phyloP scores from a whole-genome alignment of 2,797 vertebrate genomes.

The Bradypodion pumilum region DNA sequence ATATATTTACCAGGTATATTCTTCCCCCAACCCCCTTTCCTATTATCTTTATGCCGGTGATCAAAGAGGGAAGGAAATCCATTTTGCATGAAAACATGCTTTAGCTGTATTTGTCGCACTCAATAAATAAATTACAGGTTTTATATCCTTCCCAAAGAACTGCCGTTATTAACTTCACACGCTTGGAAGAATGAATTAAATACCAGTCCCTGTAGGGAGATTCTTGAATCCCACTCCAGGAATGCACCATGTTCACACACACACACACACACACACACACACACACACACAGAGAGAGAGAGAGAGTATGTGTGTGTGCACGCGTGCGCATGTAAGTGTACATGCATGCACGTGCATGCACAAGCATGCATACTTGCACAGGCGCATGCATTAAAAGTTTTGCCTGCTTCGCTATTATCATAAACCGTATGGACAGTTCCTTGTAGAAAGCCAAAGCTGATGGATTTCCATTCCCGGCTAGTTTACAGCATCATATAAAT shows the following conservation, averaged over 20 bases:
- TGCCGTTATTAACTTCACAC: constrained; percentile 79
- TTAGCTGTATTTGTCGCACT: constrained; percentile 78
- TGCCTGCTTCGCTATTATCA: constrained; percentile 23
- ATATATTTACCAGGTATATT: constrained; percentile 39
- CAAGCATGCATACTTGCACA: too few relatives aligned
- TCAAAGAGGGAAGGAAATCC: constrained; percentile 65
- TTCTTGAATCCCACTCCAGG: constrained; percentile 66
- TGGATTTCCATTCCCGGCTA: constrained; percentile 60
- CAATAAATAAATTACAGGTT: constrained; percentile 84
- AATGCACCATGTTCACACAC: constrained; percentile 58
- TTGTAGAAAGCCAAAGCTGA: constrained; percentile 53
- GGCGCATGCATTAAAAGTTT: too few relatives aligned
- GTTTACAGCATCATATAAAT: constrained; percentile 76
- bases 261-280: too few relatives aligned
- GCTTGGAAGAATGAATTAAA: constrained; percentile 81
- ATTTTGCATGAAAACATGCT: constrained; percentile 79
- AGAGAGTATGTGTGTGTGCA: too few relatives aligned
- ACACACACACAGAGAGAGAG: too few relatives aligned
- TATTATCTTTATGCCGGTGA: constrained; percentile 57
- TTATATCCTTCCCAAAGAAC: constrained; percentile 79
- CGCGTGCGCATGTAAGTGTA: not conserved
- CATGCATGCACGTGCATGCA: too few relatives aligned
- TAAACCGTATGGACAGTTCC: constrained; percentile 19
- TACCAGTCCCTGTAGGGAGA: constrained; percentile 65
- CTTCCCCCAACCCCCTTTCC: constrained; percentile 2